These are phyloP conservation scores for Mobula birostris DNA, from an alignment of 2,113 vertebrate genomes.

Conservation along the genomic window DNA sequence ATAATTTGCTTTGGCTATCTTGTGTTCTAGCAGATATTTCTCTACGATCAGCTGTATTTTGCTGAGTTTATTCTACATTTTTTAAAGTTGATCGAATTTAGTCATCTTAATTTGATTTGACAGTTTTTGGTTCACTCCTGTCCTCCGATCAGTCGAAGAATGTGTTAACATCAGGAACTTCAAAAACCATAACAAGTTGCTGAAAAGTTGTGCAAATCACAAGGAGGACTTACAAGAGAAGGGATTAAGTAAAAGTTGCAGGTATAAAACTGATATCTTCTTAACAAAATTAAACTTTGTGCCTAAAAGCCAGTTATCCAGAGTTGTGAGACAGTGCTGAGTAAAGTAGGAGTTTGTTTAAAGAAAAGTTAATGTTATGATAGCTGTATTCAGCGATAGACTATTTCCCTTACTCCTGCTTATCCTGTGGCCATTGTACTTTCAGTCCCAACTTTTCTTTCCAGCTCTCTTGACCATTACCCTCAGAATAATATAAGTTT, in stretches of 20 bases:
- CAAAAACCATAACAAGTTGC: neutral
- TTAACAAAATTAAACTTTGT: neutral
- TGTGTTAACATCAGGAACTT: neutral
- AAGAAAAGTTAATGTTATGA: neutral
- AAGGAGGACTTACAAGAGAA: neutral
- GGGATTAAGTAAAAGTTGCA: neutral
- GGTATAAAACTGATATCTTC: neutral
- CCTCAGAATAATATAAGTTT: neutral
- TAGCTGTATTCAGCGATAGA: neutral
- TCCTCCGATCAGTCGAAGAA: neutral
- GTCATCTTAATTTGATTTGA: neutral
- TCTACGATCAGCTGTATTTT: neutral
- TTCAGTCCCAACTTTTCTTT: neutral
- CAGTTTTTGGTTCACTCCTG: neutral
- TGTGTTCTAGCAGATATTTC: neutral
- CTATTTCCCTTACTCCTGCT: neutral
- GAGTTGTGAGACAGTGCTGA: neutral
- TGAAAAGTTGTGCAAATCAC: neutral
- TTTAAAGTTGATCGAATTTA: neutral
- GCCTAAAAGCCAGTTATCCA: neutral
- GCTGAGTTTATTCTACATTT: too few species aligned
- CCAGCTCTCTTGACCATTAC: neutral
- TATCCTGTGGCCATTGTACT: neutral
- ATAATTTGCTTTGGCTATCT: neutral
- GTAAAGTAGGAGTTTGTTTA: neutral